phyloP scores from a whole-genome alignment of 2,797 vertebrate genomes.

The Alauda arvensis region DNA sequence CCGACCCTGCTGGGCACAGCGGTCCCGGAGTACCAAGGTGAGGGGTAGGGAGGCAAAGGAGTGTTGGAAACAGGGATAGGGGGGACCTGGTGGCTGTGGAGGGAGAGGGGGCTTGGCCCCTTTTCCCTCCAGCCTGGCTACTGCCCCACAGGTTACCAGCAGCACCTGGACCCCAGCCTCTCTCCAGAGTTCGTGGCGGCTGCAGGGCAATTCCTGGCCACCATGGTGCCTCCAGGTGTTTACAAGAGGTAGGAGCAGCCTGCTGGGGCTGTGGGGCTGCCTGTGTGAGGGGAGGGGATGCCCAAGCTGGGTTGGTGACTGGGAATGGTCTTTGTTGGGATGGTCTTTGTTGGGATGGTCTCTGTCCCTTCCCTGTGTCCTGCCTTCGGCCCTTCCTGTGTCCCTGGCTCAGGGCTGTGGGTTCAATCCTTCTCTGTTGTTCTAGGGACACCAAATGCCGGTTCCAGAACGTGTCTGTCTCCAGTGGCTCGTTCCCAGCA shows the following conservation, averaged over 20 bases:
- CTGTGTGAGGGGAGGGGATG: neutral
- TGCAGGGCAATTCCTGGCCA: slow-evolving; percentile 79
- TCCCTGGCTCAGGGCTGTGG: neutral
- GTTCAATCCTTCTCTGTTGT: neutral
- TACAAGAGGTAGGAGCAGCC: slow-evolving; percentile 85
- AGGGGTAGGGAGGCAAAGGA: neutral
- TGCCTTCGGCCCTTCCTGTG: neutral
- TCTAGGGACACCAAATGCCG: slow-evolving; percentile 79
- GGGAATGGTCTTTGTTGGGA: too few species aligned
- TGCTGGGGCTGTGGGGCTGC: rapidly evolving
- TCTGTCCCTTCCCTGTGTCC: neutral
- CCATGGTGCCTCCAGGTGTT: slow-evolving; percentile 87
- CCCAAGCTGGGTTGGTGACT: neutral
- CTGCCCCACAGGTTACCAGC: slow-evolving; percentile 81
- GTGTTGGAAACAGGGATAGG: neutral
- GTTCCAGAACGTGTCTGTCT: slow-evolving; percentile 66
- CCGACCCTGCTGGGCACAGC: slow-evolving; percentile 69
- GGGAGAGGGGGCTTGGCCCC: neutral
- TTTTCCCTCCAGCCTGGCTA: neutral
- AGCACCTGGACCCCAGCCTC: slow-evolving; percentile 86
- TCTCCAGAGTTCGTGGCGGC: slow-evolving; percentile 86
- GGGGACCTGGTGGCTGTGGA: neutral
- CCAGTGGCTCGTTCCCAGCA: slow-evolving; percentile 67
- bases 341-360: neutral
- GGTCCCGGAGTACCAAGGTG: slow-evolving; percentile 81